Evolutionary conservation across 1,140 invertebrate genomes (phyloP), one percentile per base, ranked within the genome.

Genomic region (Bactericera cockerelli): DNA sequence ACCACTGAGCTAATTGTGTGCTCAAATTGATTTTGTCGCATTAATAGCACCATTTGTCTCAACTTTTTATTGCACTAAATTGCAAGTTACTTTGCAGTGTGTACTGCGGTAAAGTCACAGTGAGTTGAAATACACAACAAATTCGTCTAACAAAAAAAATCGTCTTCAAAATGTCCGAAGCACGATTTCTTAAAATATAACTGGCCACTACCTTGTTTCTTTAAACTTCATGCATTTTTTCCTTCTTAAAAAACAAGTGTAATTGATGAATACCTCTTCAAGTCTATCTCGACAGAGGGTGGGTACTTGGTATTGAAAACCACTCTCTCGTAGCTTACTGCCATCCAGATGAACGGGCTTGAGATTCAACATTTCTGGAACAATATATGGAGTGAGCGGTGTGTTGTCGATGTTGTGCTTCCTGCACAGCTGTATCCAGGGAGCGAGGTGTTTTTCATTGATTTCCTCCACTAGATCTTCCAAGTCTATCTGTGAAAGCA

Each of bases 361-460:
- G 68, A 89, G 82, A 61, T 83, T 79, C 38, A 93, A 73, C 61
- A 87, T 74, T 68, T 92, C 89, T 67, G 81, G 78, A 64, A 87
- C 82, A 68, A 92, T 83, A 67, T 86, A 89, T 1, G 91, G 89
- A 60, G 87, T 87, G 0, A 94, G 73, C 25, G 90, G 90, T 53
- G 88, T 90, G 71, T 92, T 92, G 63, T 77, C 74, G 21, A 93
- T 81, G 39, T 75, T 76, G 73, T 87, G 82, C 63, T 75, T 74
- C 61, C 80, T 76, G 70, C 89, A 93, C 53, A 86, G 80, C 66
- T 84, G 83, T 3, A 88, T 89, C 91, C 91, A 95, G 8, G 89
- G 89, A 1, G 78, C 79, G 74, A 93, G 79, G 71, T 93, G 91
- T 69, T 92, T 92, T 69, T 93, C 90, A 72, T 93, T 93, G 0